A percentile compares a stretch with the other conserved stretches of the same genome.
These are phyloP conservation scores for Cyprinella venusta DNA, from an alignment of 2,797 vertebrate species.

Conservation along the genomic window DNA sequence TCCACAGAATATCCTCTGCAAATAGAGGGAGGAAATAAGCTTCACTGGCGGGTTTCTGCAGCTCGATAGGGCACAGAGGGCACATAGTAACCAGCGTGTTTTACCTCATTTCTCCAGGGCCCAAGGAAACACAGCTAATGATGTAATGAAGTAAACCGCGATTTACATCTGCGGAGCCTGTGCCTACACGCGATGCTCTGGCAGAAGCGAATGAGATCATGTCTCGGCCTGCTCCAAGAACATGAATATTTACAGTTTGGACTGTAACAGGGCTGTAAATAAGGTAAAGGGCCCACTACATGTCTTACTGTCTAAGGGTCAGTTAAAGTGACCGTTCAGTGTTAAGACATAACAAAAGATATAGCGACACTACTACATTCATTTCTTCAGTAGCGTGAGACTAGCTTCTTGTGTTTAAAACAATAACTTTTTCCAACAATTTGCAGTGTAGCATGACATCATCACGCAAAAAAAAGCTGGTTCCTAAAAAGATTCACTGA, in stretches of 20 bases:
- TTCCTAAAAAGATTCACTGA: not conserved
- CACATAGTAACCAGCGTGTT: slow-evolving; percentile 21
- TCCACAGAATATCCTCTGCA: slow-evolving; percentile 22
- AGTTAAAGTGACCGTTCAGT: not conserved
- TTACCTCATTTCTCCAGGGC: slow-evolving; percentile 38
- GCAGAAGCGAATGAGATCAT: slow-evolving; percentile 73
- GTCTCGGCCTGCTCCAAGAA: slow-evolving; percentile 75
- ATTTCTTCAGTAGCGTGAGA: not conserved
- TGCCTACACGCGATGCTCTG: slow-evolving; percentile 62
- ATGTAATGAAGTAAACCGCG: slow-evolving; percentile 58
- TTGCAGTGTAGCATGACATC: not conserved
- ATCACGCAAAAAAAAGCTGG: not conserved
- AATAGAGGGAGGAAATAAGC: slow-evolving; percentile 39
- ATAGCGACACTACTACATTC: not conserved
- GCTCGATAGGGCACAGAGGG: slow-evolving; percentile 22
- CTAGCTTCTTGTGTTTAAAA: not conserved
- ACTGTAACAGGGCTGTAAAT: slow-evolving; percentile 65
- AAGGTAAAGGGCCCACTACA: slow-evolving; percentile 18
- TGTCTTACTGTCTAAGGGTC: slow-evolving; percentile 9
- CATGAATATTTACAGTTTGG: slow-evolving; percentile 77
- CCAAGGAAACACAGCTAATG: slow-evolving; percentile 61
- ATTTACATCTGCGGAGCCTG: slow-evolving; percentile 58
- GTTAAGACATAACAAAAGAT: not conserved
- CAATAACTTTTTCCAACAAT: not conserved
- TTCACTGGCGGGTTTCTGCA: not conserved